Evolutionary conservation across 2,797 vertebrate species (phyloP), one percentile per base, ranked within the genome.

Genomic region (Acomys russatus): DNA sequence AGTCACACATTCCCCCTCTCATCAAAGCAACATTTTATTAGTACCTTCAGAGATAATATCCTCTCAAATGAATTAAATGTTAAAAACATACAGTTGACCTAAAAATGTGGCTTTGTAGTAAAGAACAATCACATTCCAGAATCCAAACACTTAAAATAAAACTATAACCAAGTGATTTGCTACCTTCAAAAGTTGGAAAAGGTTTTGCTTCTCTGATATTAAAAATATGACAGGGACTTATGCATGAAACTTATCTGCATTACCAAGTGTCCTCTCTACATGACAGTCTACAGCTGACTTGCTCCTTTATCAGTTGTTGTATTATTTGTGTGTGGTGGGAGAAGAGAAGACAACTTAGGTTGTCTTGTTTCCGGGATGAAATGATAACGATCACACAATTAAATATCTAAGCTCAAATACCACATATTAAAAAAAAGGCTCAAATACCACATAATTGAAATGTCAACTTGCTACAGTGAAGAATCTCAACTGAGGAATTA

Each of bases 11-110:
- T 86, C 14, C 88, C 59, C 1, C 15, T 64, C 88, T 63, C 6
- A 83, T 64, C 38, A 35, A 88, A 89, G 22, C 44, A 93, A 68
- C 12, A 76, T 66, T 91, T 92, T 90, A 96, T 93, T 88, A 88
- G 74, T 92, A 96, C 74, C 4, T 73, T 95, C 56, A 86, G 6
- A 85, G 88, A 74, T 92, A 49, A 28, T 66, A 70, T 68, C 86
- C 28, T 91, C 82, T 80, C 18, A 91, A 88, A 25, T 92, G 83
- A 96, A 90, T 83, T 79, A 35, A 89, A 59, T 79, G 28, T 85
- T 85, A 38, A 80, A 76, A 91, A 82, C 70, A 80, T 84, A 54
- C 30, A 70, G 59, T 76, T 91, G 86, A 86, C 4, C 0, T 92
- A 74, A n/a, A 25, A 85, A 9, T 79, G 44, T 17, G 33, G 8